A percentile compares a stretch with the other conserved stretches of the same genome.
phyloP scores from a whole-genome alignment of 2,113 vertebrate species.

The Taxidea taxus region DNA sequence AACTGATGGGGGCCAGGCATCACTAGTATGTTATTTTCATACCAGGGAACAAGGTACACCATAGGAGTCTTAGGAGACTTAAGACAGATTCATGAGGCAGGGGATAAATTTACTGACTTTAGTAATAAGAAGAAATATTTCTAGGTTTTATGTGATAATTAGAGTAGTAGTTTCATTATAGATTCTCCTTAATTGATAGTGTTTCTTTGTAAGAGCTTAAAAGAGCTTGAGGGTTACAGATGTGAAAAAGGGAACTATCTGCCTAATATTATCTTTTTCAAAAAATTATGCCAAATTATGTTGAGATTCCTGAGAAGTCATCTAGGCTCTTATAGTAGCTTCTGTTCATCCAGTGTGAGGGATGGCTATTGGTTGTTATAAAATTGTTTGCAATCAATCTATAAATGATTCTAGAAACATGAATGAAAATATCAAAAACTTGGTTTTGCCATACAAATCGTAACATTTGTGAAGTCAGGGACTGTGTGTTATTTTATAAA shows the following conservation, averaged over 20 bases:
- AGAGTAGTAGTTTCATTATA: not conserved
- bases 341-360: not conserved
- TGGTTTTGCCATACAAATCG: not conserved
- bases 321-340: not conserved
- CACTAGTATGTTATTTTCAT: not conserved
- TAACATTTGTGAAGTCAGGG: not conserved
- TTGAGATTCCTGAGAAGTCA: not conserved
- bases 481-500: not conserved
- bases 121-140: not conserved
- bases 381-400: not conserved
- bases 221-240: not conserved
- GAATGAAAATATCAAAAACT: not conserved
- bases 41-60: fast-evolving
- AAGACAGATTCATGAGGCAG: too few relatives aligned
- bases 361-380: not conserved
- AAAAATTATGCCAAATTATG: not conserved
- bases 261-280: not conserved
- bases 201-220: not conserved
- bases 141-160: not conserved
- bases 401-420: not conserved
- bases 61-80: not conserved
- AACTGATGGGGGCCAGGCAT: not conserved
- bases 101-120: not conserved
- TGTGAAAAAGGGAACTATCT: not conserved
- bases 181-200: not conserved